phyloP scores from a whole-genome alignment of 2,113 vertebrate species.

The rat (Rattus norvegicus) region DNA sequence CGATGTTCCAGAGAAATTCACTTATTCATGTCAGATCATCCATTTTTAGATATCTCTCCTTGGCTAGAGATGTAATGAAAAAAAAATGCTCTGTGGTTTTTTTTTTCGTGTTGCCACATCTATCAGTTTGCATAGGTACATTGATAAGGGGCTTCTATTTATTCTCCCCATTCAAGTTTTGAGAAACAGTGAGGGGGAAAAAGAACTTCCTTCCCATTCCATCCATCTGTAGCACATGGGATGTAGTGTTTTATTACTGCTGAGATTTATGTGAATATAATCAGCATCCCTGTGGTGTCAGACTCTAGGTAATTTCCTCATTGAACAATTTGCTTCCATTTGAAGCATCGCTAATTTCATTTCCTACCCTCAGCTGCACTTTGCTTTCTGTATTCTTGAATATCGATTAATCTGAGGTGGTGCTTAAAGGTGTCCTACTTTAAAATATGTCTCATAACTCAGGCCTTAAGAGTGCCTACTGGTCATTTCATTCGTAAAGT shows the following conservation, averaged over 20 bases:
- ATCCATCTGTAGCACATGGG: neutral
- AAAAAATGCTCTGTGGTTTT: neutral
- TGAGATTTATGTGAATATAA: conserved; percentile 38
- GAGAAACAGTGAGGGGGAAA: neutral
- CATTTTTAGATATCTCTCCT: neutral
- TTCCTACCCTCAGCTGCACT: conserved; percentile 59
- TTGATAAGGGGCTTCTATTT: neutral
- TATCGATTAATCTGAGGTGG: conserved; percentile 41
- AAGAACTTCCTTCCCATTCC: neutral
- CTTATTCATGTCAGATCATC: neutral
- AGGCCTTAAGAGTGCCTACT: conserved; percentile 1
- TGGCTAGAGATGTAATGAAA: neutral
- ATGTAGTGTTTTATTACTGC: conserved; percentile 40
- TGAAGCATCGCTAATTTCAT: conserved; percentile 66
- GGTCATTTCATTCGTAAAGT: conserved; percentile 38
- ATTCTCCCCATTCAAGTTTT: neutral
- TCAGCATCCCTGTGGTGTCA: conserved; percentile 55
- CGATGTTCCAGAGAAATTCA: neutral
- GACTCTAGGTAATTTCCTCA: conserved; percentile 64
- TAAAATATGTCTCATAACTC: conserved; percentile 1
- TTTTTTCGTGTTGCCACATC: neutral
- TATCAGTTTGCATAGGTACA: conserved; percentile 46
- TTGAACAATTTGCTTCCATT: conserved; percentile 53
- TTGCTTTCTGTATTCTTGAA: conserved; percentile 34
- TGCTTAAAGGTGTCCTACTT: conserved; percentile 30